Percentiles rank a stretch among this genome's conserved stretches.
These are phyloP conservation scores for Bombus cullumanus DNA, from an alignment of 1,140 invertebrate genomes.

Conservation along the genomic window DNA sequence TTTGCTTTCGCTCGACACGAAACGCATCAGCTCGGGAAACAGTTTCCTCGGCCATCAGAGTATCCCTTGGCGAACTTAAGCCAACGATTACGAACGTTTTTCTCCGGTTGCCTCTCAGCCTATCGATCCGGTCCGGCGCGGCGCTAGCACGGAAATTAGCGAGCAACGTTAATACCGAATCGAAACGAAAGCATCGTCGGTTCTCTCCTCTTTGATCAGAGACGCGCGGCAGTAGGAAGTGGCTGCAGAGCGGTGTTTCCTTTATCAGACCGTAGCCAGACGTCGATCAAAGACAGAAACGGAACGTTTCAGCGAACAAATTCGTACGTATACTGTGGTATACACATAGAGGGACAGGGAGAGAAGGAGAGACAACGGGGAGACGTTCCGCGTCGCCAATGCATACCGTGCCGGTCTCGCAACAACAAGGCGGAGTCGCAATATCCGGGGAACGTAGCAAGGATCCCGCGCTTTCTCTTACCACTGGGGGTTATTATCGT, in stretches of 20 bases:
- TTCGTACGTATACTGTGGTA: constrained; percentile 13
- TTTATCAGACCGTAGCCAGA: constrained; percentile 21
- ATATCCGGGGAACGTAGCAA: constrained; percentile 62
- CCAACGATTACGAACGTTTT: neutral
- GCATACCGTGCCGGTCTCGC: neutral
- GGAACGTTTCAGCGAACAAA: constrained; percentile 49
- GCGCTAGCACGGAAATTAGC: neutral
- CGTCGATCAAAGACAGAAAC: constrained; percentile 66
- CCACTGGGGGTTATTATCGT: constrained; percentile 60
- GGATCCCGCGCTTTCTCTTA: constrained; percentile 60
- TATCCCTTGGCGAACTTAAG: neutral
- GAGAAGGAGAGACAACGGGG: neutral
- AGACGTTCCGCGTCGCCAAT: constrained; percentile 15
- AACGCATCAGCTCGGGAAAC: neutral
- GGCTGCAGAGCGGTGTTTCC: constrained; percentile 31
- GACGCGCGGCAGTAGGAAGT: constrained; percentile 35
- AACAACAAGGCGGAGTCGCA: constrained; percentile 62
- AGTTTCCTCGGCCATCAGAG: no score
- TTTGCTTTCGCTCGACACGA: neutral
- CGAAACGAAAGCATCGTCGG: constrained; percentile 27
- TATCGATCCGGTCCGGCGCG: constrained; percentile 8
- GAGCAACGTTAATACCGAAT: constrained; percentile 29
- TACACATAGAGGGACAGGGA: neutral
- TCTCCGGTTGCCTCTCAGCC: neutral
- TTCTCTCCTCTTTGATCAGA: constrained; percentile 55